Conservation (phyloP, 2,888 invertebrate species). For the Oxycera nigricornis region DNA sequence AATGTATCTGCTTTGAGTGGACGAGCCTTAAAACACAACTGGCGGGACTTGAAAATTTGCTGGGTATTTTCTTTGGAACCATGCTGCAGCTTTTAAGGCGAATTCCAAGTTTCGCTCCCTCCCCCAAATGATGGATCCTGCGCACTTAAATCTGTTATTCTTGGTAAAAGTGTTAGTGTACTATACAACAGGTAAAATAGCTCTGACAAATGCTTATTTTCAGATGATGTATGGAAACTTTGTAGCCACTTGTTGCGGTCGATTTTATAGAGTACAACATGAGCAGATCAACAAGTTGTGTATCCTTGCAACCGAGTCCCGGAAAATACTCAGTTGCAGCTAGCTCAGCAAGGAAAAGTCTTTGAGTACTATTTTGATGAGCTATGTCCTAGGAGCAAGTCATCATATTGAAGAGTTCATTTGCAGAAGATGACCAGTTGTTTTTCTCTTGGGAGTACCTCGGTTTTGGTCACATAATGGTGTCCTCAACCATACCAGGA, state of each 20-base stretch:
- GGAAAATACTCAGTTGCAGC: background rate
- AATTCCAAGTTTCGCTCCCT: constrained; percentile 3
- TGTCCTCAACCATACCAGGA: background rate
- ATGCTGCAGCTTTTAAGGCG: constrained; percentile 13
- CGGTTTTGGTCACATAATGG: background rate
- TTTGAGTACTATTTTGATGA: too few species aligned
- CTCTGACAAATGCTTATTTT: background rate
- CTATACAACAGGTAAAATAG: constrained; percentile 4
- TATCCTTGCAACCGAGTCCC: background rate
- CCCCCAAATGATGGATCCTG: background rate
- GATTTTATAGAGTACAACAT: too few species aligned
- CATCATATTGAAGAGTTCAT: too few species aligned
- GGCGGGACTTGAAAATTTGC: background rate
- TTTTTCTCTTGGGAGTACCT: constrained; percentile 6
- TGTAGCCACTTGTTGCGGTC: constrained; percentile 27
- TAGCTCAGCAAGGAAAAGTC: too few species aligned
- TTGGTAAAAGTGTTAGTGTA: background rate
- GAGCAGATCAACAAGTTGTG: constrained; percentile 12
- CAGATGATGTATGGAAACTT: background rate
- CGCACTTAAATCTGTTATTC: background rate
- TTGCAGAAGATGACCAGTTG: background rate
- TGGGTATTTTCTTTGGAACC: background rate
- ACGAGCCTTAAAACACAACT: background rate
- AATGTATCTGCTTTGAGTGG: background rate
- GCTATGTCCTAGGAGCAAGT: too few species aligned